Evolutionary conservation across 2,113 vertebrate species (phyloP), one percentile per base, ranked within the genome.

Genomic region (Rynchops niger): DNA sequence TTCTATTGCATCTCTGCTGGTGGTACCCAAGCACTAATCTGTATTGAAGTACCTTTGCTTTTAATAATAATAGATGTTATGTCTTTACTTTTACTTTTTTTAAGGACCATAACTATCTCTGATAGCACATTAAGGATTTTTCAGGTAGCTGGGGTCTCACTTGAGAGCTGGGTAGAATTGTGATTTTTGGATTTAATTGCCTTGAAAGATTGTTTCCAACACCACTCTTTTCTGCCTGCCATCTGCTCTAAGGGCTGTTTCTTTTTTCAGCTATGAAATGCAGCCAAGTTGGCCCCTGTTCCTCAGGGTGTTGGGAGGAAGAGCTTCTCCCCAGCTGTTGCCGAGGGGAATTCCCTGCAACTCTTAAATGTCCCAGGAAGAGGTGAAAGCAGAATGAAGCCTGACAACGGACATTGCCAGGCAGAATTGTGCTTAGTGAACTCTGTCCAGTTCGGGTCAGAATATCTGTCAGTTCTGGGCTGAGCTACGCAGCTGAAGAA

Each of bases 171-270:
- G 25, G 67, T 76, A 59, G 55, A 74, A 80, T 43, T 73, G 65
- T 52, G 70, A 72, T 92, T 94, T 95, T 95, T 94, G 17, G 49
- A 82, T 30, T 77, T 61, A 85, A 72, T 82, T 91, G 93, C 90
- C 88, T 97, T 92, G 83, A 88, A 96, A 97, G 90, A 67, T 78
- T 47, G 42, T 85, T 94, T 90, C 91, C 87, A 95, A 55, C 78
- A 92, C 95, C 71, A 92, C 82, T 95, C 76, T 92, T 87, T 84
- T 67, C 91, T 95, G 94, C 85, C 71, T 89, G 95, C 95, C 95
- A 95, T 96, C 92, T 96, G 95, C 96, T 97, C 78, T 69, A 29
- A 96, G 93, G 96, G 87, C 84, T 95, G 74, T 93, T 97, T 97
- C 91, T 87, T 91, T 95, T 96, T 95, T 91, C 94, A 92, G 93